Percentiles rank a stretch among this genome's conserved stretches.
Conservation (phyloP, 2,113 vertebrate species). For the Brachypteracias leptosomus region DNA sequence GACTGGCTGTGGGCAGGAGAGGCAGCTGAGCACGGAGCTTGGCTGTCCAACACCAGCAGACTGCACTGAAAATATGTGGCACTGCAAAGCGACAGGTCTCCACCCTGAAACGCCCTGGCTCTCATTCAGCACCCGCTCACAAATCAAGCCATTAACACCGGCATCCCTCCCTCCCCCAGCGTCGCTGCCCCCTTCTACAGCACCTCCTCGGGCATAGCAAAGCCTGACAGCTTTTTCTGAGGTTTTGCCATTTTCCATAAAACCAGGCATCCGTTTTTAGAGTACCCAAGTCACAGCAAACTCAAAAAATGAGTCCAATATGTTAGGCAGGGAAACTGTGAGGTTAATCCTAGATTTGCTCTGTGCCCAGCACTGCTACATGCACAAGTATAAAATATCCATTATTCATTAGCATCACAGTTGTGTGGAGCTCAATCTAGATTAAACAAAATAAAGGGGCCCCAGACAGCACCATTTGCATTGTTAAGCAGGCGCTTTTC, state of each 20-base stretch:
- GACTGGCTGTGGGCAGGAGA: neutral
- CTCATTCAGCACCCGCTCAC: neutral
- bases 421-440: constrained; percentile 74
- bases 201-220: neutral
- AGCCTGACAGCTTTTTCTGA: neutral
- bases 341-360: constrained; percentile 77
- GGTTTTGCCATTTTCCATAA: neutral
- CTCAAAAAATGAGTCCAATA: constrained; percentile 27
- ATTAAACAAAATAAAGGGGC: constrained; percentile 80
- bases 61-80: neutral
- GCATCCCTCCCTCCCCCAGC: neutral
- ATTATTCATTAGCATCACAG: constrained; percentile 78
- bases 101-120: neutral
- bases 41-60: neutral
- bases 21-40: neutral
- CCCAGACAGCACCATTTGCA: constrained; percentile 73
- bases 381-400: constrained; percentile 70
- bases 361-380: constrained; percentile 51
- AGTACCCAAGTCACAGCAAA: constrained; percentile 34
- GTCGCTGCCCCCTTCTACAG: neutral
- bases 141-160: neutral
- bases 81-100: neutral
- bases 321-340: constrained; percentile 33
- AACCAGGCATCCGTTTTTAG: neutral
- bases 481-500: constrained; percentile 68